phyloP scores from a whole-genome alignment of 2,888 invertebrate species.

The Gortyna flavago region DNA sequence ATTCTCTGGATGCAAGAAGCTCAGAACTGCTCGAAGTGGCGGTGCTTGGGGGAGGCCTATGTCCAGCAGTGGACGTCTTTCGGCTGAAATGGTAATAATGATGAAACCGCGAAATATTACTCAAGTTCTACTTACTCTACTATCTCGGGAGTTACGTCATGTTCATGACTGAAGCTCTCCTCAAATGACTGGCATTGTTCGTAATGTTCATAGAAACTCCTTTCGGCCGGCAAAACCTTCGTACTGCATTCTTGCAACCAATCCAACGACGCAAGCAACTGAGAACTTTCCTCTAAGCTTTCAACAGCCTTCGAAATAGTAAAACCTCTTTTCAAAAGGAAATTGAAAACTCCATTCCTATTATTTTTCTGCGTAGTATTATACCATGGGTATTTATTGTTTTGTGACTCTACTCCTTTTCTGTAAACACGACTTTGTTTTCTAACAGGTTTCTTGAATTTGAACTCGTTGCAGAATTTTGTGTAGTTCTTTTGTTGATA shows the following conservation, averaged over 20 bases:
- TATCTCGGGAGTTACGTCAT: conserved; percentile 66
- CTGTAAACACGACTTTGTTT: conserved; percentile 71
- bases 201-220: conserved; percentile 80
- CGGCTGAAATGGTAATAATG: background rate
- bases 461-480: conserved; percentile 82
- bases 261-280: conserved; percentile 76
- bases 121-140: conserved; percentile 73
- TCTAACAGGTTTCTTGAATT: conserved; percentile 75
- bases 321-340: conserved; percentile 81
- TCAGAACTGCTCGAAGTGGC: background rate
- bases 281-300: conserved; percentile 71
- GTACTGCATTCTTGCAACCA: conserved; percentile 79
- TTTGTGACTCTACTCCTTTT: conserved; percentile 80
- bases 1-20: background rate
- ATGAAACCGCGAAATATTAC: background rate
- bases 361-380: conserved; percentile 80
- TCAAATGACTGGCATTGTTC: conserved; percentile 81
- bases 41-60: background rate
- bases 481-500: conserved; percentile 83
- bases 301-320: conserved; percentile 76
- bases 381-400: conserved; percentile 86
- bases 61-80: background rate
- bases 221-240: conserved; percentile 80
- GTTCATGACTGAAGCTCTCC: conserved; percentile 71
- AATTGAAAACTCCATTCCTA: conserved; percentile 77